These are phyloP conservation scores for Tromatobia lineatoria DNA, from an alignment of 2,888 invertebrate species.

Conservation along the genomic window DNA sequence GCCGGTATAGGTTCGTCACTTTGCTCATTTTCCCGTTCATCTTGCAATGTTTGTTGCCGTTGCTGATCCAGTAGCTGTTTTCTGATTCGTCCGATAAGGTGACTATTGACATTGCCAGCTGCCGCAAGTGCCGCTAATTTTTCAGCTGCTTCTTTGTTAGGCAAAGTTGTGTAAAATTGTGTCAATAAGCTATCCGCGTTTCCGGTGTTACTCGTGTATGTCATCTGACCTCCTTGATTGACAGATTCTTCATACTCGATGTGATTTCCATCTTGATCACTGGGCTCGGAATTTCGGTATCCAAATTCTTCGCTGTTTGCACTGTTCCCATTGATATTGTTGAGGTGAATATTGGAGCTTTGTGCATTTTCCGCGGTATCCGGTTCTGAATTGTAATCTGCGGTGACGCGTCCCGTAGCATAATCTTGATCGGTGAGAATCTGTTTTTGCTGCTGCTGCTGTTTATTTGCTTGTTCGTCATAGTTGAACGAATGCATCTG, in stretches of 20 bases:
- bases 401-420: constrained; percentile 78
- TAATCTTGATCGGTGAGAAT: constrained; percentile 78
- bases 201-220: constrained; percentile 87
- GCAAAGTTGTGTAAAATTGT: constrained; percentile 87
- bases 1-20: constrained; percentile 76
- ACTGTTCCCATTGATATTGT: constrained; percentile 24
- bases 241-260: constrained; percentile 79
- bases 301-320: constrained; percentile 67
- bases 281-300: constrained; percentile 68
- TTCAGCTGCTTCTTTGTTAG: constrained; percentile 88
- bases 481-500: constrained; percentile 83
- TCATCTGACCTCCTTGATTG: constrained; percentile 76
- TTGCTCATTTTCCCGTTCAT: constrained; percentile 68
- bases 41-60: constrained; percentile 75
- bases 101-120: constrained; percentile 86
- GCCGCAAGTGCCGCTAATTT: constrained; percentile 88
- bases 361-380: constrained; percentile 69
- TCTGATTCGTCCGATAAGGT: constrained; percentile 77
- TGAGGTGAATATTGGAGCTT: constrained; percentile 14
- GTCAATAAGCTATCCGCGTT: constrained; percentile 72
- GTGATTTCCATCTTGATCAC: constrained; percentile 79
- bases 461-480: constrained; percentile 81
- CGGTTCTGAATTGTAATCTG: constrained; percentile 79
- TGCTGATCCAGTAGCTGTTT: constrained; percentile 74
- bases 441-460: constrained; percentile 80